phyloP scores from a whole-genome alignment of 1,140 invertebrate genomes.

The Pogonognathellus flavescens region DNA sequence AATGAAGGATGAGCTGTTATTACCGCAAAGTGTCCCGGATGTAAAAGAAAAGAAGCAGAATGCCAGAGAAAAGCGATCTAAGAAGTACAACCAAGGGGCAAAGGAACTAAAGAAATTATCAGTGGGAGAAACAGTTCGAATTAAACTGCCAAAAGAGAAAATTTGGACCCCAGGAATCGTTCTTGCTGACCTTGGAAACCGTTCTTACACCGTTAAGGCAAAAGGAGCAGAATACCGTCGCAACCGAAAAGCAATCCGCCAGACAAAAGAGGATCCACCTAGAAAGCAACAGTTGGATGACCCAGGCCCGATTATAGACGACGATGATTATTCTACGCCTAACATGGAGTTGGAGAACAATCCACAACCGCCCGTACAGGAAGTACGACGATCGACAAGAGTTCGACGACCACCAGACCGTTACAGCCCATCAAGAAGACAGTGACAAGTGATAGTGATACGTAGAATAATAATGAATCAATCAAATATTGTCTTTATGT shows the following conservation, averaged over 20 bases:
- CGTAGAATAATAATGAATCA: background rate
- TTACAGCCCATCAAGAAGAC: background rate
- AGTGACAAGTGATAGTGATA: background rate
- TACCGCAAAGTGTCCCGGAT: background rate
- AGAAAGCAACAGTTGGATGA: background rate
- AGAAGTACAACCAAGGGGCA: background rate
- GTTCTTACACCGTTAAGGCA: background rate
- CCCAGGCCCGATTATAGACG: background rate
- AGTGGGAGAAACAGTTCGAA: conserved; percentile 12
- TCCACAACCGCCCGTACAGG: too few species aligned
- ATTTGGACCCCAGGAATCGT: conserved; percentile 7
- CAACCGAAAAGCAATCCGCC: background rate
- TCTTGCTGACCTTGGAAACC: background rate
- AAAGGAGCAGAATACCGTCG: background rate
- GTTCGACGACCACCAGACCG: background rate
- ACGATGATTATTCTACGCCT: background rate
- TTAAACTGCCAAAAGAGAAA: too few species aligned
- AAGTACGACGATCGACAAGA: background rate
- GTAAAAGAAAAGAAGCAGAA: background rate
- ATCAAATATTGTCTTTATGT: background rate
- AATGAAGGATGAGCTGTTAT: background rate
- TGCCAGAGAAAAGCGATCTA: background rate
- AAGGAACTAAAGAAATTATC: background rate
- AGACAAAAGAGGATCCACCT: background rate
- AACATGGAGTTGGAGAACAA: background rate